A percentile compares a stretch with the other conserved stretches of the same genome.
Conservation (phyloP, 2,888 invertebrate species). For the Crioceris asparagi region DNA sequence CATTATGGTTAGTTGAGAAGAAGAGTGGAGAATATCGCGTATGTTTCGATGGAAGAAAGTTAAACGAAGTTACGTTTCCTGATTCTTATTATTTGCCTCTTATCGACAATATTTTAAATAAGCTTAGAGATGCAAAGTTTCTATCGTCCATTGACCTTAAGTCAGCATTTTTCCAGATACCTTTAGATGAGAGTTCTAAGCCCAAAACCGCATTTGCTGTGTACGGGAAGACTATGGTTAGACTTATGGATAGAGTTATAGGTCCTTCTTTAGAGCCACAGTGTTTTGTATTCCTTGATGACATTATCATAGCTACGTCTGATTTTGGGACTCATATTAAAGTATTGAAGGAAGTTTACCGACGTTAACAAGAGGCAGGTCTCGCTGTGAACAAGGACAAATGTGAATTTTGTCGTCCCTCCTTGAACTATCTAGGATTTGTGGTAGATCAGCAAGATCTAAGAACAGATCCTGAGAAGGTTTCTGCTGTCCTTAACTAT, state of each 20-base stretch:
- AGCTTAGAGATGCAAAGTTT: constrained; percentile 23
- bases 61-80: constrained; percentile 24
- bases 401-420: too few species aligned
- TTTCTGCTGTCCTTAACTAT: constrained; percentile 6
- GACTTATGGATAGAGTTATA: constrained; percentile 16
- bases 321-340: constrained; percentile 5
- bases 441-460: constrained; percentile 7
- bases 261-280: constrained; percentile 15
- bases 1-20: constrained; percentile 22
- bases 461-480: constrained; percentile 9
- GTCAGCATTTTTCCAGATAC: too few species aligned
- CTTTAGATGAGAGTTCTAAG: too few species aligned
- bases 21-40: constrained; percentile 22
- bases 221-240: constrained; percentile 13
- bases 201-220: too few species aligned
- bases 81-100: constrained; percentile 27
- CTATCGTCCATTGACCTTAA: constrained; percentile 27
- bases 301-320: constrained; percentile 9
- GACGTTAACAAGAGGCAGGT: not conserved
- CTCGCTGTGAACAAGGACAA: constrained; percentile 6
- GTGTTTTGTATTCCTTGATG: too few species aligned
- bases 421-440: constrained; percentile 8
- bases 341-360: constrained; percentile 2
- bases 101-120: constrained; percentile 23
- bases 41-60: constrained; percentile 25